These are phyloP conservation scores for Dascyllus trimaculatus DNA, from an alignment of 2,113 vertebrate genomes.

Conservation along the genomic window DNA sequence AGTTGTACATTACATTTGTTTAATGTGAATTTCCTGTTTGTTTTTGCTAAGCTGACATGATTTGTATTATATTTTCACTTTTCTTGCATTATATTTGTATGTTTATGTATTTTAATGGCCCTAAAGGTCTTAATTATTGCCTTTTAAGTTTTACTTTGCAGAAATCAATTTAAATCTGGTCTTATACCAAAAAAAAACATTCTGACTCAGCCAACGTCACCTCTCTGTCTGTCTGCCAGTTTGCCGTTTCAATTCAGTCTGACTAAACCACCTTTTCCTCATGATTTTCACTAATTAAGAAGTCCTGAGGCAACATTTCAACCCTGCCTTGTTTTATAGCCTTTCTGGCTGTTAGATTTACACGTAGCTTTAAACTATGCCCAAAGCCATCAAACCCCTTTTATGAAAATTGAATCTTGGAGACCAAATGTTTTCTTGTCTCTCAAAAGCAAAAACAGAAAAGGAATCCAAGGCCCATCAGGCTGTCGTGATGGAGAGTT, in stretches of 20 bases:
- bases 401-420: background rate
- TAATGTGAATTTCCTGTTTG: too few relatives aligned
- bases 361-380: background rate
- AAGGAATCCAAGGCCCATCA: background rate
- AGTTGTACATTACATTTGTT: too few relatives aligned
- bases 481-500: background rate
- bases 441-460: background rate
- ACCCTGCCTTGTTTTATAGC: background rate
- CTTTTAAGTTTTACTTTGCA: too few relatives aligned
- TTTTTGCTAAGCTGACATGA: too few relatives aligned
- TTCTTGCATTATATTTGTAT: too few relatives aligned
- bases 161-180: too few relatives aligned
- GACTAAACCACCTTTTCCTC: conserved; percentile 29
- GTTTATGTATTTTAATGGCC: too few relatives aligned
- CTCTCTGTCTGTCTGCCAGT: background rate
- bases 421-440: background rate
- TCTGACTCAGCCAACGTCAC: background rate
- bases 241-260: conserved; percentile 26
- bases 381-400: background rate
- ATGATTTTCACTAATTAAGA: conserved; percentile 24
- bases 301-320: background rate
- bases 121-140: too few relatives aligned
- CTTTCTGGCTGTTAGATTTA: background rate
- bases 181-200: background rate
- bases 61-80: too few relatives aligned